phyloP scores from a whole-genome alignment of 1,140 invertebrate species.

The Vollenhovia emeryi region DNA sequence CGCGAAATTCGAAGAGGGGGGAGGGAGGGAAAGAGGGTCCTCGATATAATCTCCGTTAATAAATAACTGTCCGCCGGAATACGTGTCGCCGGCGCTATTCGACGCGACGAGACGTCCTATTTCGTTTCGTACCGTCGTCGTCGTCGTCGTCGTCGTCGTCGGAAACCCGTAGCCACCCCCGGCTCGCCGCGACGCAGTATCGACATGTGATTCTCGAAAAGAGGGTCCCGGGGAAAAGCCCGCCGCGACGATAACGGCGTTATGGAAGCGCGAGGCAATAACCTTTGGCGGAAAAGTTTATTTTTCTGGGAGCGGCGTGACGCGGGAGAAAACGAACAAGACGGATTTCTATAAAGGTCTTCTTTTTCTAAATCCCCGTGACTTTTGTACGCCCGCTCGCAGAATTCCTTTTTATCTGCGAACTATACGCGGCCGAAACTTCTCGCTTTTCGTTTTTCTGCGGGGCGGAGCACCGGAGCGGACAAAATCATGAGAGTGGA shows the following conservation, averaged over 20 bases:
- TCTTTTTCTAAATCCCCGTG: conserved; percentile 47
- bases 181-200: background rate
- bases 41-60: conserved; percentile 28
- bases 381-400: conserved; percentile 29
- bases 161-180: background rate
- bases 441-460: conserved; percentile 44
- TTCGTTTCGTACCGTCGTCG: conserved; percentile 18
- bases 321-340: conserved; percentile 40
- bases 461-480: background rate
- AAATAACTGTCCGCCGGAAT: conserved; percentile 30
- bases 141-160: too few relatives aligned
- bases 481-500: background rate
- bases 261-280: conserved; percentile 55
- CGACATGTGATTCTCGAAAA: conserved; percentile 46
- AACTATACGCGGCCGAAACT: conserved; percentile 24
- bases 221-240: conserved; percentile 4
- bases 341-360: conserved; percentile 52
- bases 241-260: conserved; percentile 44
- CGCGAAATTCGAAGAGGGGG: background rate
- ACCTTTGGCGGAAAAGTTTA: conserved; percentile 60
- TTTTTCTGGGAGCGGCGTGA: conserved; percentile 42
- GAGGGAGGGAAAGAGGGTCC: too few relatives aligned
- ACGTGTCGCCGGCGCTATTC: background rate
- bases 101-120: conserved; percentile 37
- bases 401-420: conserved; percentile 25